phyloP scores from a whole-genome alignment of 2,888 invertebrate genomes.

The Zygothrica quintamaculata region DNA sequence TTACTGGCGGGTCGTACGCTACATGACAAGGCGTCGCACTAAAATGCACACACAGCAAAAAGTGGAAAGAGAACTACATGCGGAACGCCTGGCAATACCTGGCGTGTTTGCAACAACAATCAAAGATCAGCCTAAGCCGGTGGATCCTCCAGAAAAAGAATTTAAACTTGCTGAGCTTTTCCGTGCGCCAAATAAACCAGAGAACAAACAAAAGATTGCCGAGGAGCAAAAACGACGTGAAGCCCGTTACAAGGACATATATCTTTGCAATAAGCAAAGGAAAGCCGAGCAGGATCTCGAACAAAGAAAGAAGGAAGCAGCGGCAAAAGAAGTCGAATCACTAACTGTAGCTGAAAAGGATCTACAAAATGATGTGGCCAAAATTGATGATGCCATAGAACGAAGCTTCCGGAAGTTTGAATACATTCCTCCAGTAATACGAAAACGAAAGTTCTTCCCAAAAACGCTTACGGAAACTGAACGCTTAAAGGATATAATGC shows the following conservation, averaged over 20 bases:
- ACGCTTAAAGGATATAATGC: slow-evolving; percentile 69
- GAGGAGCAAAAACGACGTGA: slow-evolving; percentile 63
- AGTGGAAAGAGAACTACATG: slow-evolving; percentile 70
- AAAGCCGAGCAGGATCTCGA: slow-evolving; percentile 32
- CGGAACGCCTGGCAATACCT: slow-evolving; percentile 71
- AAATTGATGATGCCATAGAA: slow-evolving; percentile 72
- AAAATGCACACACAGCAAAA: slow-evolving; percentile 57
- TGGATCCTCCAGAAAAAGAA: slow-evolving; percentile 8
- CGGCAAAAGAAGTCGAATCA: slow-evolving; percentile 42
- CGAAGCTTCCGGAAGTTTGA: slow-evolving; percentile 66
- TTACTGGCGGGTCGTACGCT: slow-evolving; percentile 78
- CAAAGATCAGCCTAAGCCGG: slow-evolving; percentile 31
- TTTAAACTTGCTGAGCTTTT: slow-evolving; percentile 64
- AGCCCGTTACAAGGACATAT: slow-evolving; percentile 78
- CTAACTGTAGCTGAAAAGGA: slow-evolving; percentile 67
- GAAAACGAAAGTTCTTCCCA: slow-evolving; percentile 73
- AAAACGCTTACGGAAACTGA: slow-evolving; percentile 79
- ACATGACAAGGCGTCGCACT: slow-evolving; percentile 73
- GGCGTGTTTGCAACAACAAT: slow-evolving; percentile 54
- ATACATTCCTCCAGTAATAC: slow-evolving; percentile 49
- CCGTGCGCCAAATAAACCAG: slow-evolving; percentile 75
- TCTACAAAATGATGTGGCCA: slow-evolving; percentile 53
- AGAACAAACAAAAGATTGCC: slow-evolving; percentile 57
- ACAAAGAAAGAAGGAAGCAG: slow-evolving; percentile 22
- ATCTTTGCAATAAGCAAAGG: slow-evolving; percentile 61